Percentiles rank a stretch among this genome's conserved stretches.
Conservation (phyloP, 1,140 invertebrate species). For the Daktulosphaira vitifoliae region DNA sequence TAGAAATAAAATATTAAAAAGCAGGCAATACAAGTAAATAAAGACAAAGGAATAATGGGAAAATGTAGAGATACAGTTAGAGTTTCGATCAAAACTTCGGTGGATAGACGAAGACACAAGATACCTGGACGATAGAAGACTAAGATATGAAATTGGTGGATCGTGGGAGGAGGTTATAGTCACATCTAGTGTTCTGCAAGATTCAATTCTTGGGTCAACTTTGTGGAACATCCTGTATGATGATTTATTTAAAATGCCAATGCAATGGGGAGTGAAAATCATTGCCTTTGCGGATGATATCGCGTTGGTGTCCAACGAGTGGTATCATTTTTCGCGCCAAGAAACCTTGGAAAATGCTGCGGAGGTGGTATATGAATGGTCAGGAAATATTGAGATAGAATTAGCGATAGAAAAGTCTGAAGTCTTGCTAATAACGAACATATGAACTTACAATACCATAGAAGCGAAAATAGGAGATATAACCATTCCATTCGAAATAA, state of each 20-base stretch:
- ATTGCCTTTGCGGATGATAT: conserved; percentile 12
- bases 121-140: neutral
- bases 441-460: neutral
- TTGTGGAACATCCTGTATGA: conserved; percentile 15
- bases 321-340: neutral
- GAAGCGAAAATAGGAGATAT: neutral
- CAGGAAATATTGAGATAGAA: neutral
- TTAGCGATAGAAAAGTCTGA: neutral
- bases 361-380: neutral
- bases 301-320: neutral
- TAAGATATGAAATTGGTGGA: neutral
- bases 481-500: neutral
- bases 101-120: too few relatives aligned
- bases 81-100: too few relatives aligned
- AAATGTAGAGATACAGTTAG: too few relatives aligned
- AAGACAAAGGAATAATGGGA: too few relatives aligned
- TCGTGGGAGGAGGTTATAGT: neutral
- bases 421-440: neutral
- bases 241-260: neutral
- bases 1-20: too few relatives aligned
- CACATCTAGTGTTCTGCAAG: neutral
- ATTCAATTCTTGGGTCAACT: neutral
- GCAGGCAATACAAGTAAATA: too few relatives aligned
- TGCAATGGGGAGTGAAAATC: neutral
- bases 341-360: neutral